These are phyloP conservation scores for Nicator chloris DNA, from an alignment of 2,113 vertebrate genomes.

Conservation along the genomic window DNA sequence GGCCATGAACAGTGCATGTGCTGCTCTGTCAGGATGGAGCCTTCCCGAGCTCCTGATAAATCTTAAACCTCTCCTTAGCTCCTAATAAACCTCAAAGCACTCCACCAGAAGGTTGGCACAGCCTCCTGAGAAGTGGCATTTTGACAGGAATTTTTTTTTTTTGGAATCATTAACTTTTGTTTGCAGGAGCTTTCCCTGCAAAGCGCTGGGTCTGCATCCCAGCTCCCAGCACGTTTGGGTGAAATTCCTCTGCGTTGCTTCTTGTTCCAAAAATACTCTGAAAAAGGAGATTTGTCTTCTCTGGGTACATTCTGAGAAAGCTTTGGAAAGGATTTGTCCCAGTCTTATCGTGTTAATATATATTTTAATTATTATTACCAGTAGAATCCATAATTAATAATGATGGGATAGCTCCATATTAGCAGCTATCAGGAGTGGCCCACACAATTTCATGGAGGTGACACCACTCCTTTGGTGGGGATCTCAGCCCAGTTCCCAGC, in stretches of 20 bases:
- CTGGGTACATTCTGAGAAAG: background rate
- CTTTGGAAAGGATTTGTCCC: background rate
- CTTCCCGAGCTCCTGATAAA: background rate
- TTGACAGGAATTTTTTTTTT: background rate
- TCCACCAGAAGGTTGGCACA: background rate
- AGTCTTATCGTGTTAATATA: background rate
- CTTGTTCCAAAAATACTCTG: background rate
- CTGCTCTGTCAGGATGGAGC: background rate
- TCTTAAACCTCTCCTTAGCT: background rate
- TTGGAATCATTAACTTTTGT: background rate
- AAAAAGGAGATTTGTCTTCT: background rate
- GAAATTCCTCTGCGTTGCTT: background rate
- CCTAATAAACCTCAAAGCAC: background rate
- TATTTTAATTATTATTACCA: background rate
- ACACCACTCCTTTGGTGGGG: background rate
- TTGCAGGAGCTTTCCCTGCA: background rate
- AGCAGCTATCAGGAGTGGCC: background rate
- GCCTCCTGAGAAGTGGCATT: background rate
- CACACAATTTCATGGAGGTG: background rate
- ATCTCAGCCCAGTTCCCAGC: background rate
- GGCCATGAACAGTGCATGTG: background rate
- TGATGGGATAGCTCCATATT: no score
- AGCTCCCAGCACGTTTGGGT: fast-evolving
- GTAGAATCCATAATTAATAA: background rate
- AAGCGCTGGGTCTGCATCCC: background rate